Evolutionary conservation across 2,113 vertebrate genomes (phyloP).

Genomic region (Callospermophilus lateralis): DNA sequence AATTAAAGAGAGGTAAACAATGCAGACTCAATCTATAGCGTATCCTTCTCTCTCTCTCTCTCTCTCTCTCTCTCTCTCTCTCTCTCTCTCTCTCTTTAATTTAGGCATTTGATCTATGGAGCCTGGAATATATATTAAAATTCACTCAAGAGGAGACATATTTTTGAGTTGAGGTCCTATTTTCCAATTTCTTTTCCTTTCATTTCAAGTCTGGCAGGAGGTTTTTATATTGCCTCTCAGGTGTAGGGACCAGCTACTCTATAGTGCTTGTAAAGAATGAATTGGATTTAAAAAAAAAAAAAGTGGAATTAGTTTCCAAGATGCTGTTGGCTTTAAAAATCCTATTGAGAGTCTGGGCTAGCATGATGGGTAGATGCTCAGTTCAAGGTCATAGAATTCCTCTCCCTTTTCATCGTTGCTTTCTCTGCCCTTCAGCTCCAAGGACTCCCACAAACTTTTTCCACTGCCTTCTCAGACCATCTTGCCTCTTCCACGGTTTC

Average conservation of each 20-base stretch:
- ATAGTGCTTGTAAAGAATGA: conserved; percentile 52
- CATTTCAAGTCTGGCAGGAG: conserved; percentile 53
- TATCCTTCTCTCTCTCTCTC: not conserved
- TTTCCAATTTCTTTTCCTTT: conserved; percentile 71
- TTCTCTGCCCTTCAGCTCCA: not conserved
- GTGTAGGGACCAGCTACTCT: conserved; percentile 25
- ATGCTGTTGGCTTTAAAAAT: conserved; percentile 19
- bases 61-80: too few species aligned
- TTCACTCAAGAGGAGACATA: conserved; percentile 34
- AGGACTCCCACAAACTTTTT: not conserved
- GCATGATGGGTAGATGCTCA: not conserved
- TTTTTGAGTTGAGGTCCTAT: conserved; percentile 69
- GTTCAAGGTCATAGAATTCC: conserved; percentile 33
- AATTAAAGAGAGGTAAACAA: not conserved
- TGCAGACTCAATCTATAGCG: not conserved
- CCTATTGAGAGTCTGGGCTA: not conserved
- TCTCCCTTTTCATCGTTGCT: not conserved
- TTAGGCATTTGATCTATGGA: not conserved
- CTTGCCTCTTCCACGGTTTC: not conserved
- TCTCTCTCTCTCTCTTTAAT: not conserved
- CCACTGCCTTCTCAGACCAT: not conserved
- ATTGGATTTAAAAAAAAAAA: conserved; percentile 16
- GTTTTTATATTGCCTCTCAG: conserved; percentile 48
- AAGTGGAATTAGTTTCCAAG: conserved; percentile 62
- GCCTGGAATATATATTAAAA: conserved; percentile 66